phyloP scores from a whole-genome alignment of 1,140 invertebrate species.

The Nebria ingens region DNA sequence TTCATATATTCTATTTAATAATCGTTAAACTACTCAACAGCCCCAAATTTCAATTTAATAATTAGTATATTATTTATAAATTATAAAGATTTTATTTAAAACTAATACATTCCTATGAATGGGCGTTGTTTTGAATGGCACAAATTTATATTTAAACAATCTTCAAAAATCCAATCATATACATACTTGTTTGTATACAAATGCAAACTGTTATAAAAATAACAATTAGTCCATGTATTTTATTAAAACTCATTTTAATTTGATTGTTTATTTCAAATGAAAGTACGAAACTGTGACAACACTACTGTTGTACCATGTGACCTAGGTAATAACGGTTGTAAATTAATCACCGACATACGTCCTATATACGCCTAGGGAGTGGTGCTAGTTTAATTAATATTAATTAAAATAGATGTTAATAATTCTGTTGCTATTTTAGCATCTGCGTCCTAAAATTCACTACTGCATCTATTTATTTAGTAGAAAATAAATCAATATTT shows the following conservation, averaged over 20 bases:
- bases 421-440: too few species aligned
- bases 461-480: too few species aligned
- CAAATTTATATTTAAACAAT: not conserved
- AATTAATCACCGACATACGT: not conserved
- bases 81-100: too few species aligned
- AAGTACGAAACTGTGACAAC: constrained; percentile 1
- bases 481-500: too few species aligned
- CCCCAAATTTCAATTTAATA: too few species aligned
- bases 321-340: not conserved
- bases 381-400: too few species aligned
- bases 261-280: not conserved
- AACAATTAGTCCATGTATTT: not conserved
- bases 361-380: not conserved
- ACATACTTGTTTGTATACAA: not conserved
- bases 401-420: too few species aligned
- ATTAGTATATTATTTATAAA: too few species aligned
- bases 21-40: too few species aligned
- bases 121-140: constrained; percentile 1
- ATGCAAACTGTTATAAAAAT: not conserved
- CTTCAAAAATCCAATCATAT: not conserved
- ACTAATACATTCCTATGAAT: too few species aligned
- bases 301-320: not conserved
- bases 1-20: not conserved
- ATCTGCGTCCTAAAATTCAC: too few species aligned
- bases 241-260: not conserved